Conservation (phyloP, 2,888 invertebrate genomes). For the Heliconius erato region DNA sequence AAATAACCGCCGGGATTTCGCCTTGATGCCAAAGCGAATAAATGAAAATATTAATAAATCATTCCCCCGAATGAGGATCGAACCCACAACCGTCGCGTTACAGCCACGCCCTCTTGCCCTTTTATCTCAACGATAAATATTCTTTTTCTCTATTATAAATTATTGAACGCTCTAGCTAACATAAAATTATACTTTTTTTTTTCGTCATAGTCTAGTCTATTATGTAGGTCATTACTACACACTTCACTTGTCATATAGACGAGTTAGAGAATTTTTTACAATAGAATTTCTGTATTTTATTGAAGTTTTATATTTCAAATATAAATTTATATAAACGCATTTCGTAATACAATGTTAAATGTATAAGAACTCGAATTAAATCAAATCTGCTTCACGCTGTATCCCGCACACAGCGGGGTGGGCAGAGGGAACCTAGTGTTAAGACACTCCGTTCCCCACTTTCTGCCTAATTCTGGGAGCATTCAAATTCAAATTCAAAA, state of each 20-base stretch:
- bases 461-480: no score
- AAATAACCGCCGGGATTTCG: no score
- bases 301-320: background rate
- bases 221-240: slow-evolving; percentile 4
- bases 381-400: no score
- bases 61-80: no score
- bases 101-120: background rate
- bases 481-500: no score
- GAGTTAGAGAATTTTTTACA: background rate
- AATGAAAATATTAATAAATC: no score
- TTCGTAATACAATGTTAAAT: background rate
- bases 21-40: no score
- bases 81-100: no score
- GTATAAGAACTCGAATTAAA: slow-evolving; percentile 11
- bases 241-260: background rate
- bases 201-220: background rate
- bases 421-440: no score
- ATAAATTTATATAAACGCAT: background rate
- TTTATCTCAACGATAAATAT: background rate
- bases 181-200: background rate
- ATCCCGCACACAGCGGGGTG: no score
- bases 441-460: no score
- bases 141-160: background rate
- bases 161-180: background rate
- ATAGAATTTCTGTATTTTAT: background rate